These are phyloP conservation scores for Spinus pinus DNA, from an alignment of 2,797 vertebrate species.

Conservation along the genomic window DNA sequence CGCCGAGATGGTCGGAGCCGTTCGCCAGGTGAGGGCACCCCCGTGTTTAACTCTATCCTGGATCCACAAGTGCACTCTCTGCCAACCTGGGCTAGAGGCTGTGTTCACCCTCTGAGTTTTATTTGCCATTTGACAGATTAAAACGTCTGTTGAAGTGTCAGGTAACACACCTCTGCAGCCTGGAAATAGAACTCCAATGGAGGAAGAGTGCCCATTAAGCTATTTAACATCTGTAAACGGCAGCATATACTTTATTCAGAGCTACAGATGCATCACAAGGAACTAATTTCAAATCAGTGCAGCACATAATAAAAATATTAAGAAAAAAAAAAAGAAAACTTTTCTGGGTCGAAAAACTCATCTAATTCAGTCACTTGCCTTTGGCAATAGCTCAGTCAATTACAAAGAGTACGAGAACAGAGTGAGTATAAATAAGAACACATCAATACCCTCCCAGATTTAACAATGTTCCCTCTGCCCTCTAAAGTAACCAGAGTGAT, in stretches of 20 bases:
- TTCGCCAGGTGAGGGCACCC: conserved; percentile 86
- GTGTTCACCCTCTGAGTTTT: background rate
- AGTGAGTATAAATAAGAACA: background rate
- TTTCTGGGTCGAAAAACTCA: background rate
- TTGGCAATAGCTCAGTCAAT: background rate
- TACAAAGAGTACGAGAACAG: background rate
- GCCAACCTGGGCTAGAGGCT: background rate
- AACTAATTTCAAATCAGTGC: background rate
- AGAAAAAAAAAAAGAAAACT: background rate
- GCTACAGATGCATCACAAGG: background rate
- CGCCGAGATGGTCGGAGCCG: conserved; percentile 92
- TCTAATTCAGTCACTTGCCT: background rate
- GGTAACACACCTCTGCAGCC: background rate
- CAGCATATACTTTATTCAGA: background rate
- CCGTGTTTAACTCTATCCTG: rapidly evolving
- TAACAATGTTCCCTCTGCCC: background rate
- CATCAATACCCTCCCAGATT: background rate
- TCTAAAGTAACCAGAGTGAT: background rate
- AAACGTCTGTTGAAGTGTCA: background rate
- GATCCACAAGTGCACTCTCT: background rate
- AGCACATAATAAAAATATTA: background rate
- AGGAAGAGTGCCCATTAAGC: background rate
- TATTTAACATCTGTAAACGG: background rate
- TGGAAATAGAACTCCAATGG: background rate
- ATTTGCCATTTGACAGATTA: background rate